Evolutionary conservation across 92 coral and sea anemone species (phyloP).

Genomic region (Actinernus sp.): DNA sequence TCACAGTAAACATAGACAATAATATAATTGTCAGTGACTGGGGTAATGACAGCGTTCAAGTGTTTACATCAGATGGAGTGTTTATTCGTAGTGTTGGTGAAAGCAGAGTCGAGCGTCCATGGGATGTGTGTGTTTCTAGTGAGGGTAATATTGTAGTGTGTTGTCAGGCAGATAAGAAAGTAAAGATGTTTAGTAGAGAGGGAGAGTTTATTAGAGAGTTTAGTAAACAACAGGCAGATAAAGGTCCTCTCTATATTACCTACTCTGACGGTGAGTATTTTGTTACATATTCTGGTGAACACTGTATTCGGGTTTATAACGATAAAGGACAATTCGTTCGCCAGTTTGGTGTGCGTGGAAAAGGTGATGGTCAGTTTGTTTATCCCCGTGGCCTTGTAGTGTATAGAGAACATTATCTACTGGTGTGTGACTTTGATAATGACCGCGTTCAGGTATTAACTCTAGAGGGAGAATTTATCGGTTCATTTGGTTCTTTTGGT

Average conservation of each 20-base stretch:
- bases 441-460: slow-evolving; percentile 8
- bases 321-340: slow-evolving; percentile 5
- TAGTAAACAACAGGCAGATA: too few species aligned
- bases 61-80: too few species aligned
- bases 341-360: slow-evolving; percentile 4
- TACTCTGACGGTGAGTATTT: slow-evolving; percentile 4
- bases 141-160: slow-evolving; percentile 4
- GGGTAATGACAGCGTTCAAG: too few species aligned
- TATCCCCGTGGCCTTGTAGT: slow-evolving; percentile 1
- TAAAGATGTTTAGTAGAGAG: slow-evolving; percentile 8
- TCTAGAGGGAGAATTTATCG: neutral
- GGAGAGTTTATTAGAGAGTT: neutral
- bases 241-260: neutral
- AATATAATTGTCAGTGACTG: too few species aligned
- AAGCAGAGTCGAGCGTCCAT: too few species aligned
- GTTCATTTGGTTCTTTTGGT: slow-evolving; percentile 2
- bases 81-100: too few species aligned
- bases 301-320: slow-evolving; percentile 6
- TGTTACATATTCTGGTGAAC: neutral
- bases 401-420: too few species aligned
- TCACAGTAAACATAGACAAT: too few species aligned
- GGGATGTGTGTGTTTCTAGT: slow-evolving; percentile 4
- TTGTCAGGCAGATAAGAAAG: neutral
- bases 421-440: neutral
- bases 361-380: slow-evolving; percentile 10